Conservation (phyloP, 2,888 invertebrate genomes). For the Ormyrus thymus region DNA sequence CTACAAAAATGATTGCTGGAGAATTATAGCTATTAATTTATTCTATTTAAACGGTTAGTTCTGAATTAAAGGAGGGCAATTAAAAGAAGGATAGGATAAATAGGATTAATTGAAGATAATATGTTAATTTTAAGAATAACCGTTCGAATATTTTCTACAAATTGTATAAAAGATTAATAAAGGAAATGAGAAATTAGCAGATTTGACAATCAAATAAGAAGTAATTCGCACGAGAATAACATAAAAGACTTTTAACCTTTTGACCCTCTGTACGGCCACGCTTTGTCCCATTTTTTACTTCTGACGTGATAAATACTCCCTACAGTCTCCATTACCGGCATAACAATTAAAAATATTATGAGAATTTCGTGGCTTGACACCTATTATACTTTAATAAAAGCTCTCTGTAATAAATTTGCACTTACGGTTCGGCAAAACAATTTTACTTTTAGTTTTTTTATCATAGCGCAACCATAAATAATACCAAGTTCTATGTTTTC, state of each 20-base stretch:
- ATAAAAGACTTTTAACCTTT: slow-evolving; percentile 6
- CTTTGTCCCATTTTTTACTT: slow-evolving; percentile 24
- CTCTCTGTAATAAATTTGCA: slow-evolving; percentile 26
- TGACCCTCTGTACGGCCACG: background rate
- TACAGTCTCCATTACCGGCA: slow-evolving; percentile 19
- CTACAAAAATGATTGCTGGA: no score
- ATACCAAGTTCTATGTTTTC: no score
- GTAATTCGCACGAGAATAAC: background rate
- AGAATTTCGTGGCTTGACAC: slow-evolving; percentile 22
- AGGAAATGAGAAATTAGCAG: background rate
- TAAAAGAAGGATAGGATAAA: background rate
- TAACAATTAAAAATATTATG: slow-evolving; percentile 37
- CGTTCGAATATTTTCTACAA: background rate
- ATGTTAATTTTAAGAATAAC: background rate
- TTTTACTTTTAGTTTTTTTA: slow-evolving; percentile 7
- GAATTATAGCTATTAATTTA: no score
- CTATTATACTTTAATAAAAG: slow-evolving; percentile 32
- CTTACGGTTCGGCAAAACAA: slow-evolving; percentile 6
- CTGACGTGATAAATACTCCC: slow-evolving; percentile 31
- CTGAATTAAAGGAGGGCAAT: no score
- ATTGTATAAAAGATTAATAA: background rate
- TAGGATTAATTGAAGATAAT: background rate
- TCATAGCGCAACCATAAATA: no score
- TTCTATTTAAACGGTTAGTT: no score
- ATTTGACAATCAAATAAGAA: background rate